Conservation (phyloP, 2,113 vertebrate genomes). For the Malurus alboscapulatus region DNA sequence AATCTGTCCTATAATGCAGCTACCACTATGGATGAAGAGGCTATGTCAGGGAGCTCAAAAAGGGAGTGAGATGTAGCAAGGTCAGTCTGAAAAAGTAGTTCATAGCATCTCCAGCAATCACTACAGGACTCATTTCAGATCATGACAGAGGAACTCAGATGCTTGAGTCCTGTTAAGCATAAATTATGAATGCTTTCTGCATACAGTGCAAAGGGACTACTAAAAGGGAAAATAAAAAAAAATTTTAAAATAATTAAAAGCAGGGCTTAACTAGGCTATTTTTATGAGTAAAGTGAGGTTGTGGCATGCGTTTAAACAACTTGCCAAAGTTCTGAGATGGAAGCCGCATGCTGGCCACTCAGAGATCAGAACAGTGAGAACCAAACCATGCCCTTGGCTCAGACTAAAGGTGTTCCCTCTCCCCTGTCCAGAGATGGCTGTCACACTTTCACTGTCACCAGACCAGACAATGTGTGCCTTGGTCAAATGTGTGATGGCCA, state of each 20-base stretch:
- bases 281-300: neutral
- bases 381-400: neutral
- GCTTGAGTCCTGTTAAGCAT: neutral
- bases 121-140: neutral
- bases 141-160: neutral
- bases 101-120: neutral
- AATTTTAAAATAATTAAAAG: neutral
- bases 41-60: neutral
- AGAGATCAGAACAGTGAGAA: neutral
- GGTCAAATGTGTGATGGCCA: neutral
- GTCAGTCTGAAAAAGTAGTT: neutral
- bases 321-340: neutral
- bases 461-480: neutral
- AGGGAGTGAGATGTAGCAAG: neutral
- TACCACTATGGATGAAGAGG: neutral
- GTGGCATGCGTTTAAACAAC: neutral
- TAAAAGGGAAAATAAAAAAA: neutral
- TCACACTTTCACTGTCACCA: fast-evolving
- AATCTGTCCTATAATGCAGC: neutral
- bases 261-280: neutral
- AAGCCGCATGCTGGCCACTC: neutral
- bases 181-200: neutral
- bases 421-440: neutral
- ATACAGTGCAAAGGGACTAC: neutral
- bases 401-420: neutral